Evolutionary conservation across 1,140 invertebrate species (phyloP), one percentile per base, ranked within the genome.

Genomic region (Drosophila insularis): DNA sequence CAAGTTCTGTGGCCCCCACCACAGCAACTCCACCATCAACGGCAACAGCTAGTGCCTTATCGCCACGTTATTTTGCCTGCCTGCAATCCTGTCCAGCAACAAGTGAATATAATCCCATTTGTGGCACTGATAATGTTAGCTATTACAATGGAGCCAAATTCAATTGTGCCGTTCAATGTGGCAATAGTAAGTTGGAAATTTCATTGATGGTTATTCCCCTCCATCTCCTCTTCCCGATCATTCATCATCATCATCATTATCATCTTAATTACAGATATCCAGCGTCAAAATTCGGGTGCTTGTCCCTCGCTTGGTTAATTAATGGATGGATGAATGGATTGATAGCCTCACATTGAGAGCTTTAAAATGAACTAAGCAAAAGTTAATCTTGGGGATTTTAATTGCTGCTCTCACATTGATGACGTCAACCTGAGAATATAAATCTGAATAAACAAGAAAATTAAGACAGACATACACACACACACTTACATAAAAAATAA

Each of bases 71-170:
- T 39, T 40, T 78, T 53, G 59, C 71, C n/a, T 91, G 90, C 37
- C 19, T 91, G 7, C 74, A 79, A 13, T 35, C 59, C 2, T 91
- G 90, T 56, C 84, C 74, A 23, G 86, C 91, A 0, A 95, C 95
- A 8, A 84, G 91, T 0, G 93, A 95, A 78, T 95, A 95, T 76
- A 94, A 94, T 89, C 96, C 96, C 23, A 93, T 97, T 1, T 97
- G 96, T 81, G 96, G 95, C 17, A 92, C 93, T 1, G 94, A 97
- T 76, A 91, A 92, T 4, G 80, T 93, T 4, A 94, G 93, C 1
- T 96, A 96, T 78, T 80, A 80, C 4, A 96, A 96, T 87, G 76
- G 81, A 6, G 94, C 93, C 46, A 92, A 76, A 53, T 85, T 96
- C 13, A 64, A 90, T 4, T 96, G 95, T 79, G 94, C 94, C 5